phyloP scores from a whole-genome alignment of 2,113 vertebrate species.

The Nicator chloris region DNA sequence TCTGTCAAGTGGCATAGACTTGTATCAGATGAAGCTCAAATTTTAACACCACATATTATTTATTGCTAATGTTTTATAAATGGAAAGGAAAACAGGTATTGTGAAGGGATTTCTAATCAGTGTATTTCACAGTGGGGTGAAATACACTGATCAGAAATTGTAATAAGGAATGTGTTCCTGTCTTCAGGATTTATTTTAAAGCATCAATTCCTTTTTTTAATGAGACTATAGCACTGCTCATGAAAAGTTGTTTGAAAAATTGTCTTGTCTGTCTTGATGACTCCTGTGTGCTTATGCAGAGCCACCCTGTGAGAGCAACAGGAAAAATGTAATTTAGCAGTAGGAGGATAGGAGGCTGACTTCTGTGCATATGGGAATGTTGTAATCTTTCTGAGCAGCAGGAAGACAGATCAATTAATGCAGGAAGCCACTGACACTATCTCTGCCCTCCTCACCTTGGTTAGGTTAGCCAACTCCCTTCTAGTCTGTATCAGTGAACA shows the following conservation, averaged over 20 bases:
- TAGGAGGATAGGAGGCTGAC: neutral
- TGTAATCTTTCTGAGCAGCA: neutral
- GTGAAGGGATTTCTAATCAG: neutral
- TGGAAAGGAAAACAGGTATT: neutral
- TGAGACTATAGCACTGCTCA: neutral
- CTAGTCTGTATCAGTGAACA: neutral
- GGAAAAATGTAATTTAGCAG: neutral
- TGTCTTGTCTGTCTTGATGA: neutral
- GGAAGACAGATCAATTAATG: neutral
- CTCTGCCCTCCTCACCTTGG: neutral
- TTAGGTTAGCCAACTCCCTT: neutral
- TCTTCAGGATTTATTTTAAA: neutral
- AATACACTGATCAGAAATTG: too few relatives aligned
- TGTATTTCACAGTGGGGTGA: neutral
- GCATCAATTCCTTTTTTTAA: neutral
- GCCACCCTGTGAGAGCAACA: neutral
- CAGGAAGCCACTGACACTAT: neutral
- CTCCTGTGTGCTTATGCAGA: neutral
- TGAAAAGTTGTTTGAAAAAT: neutral
- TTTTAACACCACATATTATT: neutral
- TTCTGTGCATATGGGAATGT: neutral
- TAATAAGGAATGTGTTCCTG: neutral
- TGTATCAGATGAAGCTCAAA: neutral
- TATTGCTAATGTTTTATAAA: neutral
- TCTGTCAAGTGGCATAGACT: neutral